Base-by-base conservation (phyloP, 2,113 vertebrate genomes). In the Ramphastos sulfuratus region DNA sequence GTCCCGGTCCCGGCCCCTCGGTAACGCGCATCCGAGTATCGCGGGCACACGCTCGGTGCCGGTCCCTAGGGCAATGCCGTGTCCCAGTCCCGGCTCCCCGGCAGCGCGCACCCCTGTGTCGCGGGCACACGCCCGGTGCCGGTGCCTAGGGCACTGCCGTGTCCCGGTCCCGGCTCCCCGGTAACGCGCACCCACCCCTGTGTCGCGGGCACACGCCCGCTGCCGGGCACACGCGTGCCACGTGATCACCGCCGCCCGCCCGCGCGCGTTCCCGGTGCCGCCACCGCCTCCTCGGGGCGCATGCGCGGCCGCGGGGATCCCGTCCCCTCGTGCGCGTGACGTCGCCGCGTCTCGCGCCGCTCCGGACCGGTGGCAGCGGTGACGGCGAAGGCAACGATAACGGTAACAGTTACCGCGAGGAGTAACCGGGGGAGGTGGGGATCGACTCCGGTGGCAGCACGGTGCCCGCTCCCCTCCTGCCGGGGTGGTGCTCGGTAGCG, bases 271-370 rank as follows among this genome's bases (percentile, higher is more conserved):
- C 39, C 54, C 37, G 37, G 18, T 31, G 13, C 48, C 48, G 48
- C 48, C 48, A 6, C 48, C 48, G 8, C 19, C 18, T 31, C 8
- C 5, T 12, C 14, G 3, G 12, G 9, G 56, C 66, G 46, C 44
- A 61, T 39, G 56, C 79, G 77, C 42, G 77, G 70, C 37, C 61
- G 63, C 69, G 81, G 91, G 52, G 81, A 75, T 89, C 91, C 70
- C 81, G 70, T 70, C 70, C 86, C 70, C 64, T 63, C 52, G 56
- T 81, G 86, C 86, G 86, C 64, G 91, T 93, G 86, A 89, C 87
- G 87, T 89, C 58, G 72, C 50, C 74, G 85, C 79, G 91, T 92
- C 66, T 83, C 72, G 79, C 66, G 84, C 66, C 54, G 84, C 72
- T 82, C n/a, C 54, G 78, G 65, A 78, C 59, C 65, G 74, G 78